Evolutionary conservation across 2,888 invertebrate genomes (phyloP).

Genomic region (Drosophila mettleri): DNA sequence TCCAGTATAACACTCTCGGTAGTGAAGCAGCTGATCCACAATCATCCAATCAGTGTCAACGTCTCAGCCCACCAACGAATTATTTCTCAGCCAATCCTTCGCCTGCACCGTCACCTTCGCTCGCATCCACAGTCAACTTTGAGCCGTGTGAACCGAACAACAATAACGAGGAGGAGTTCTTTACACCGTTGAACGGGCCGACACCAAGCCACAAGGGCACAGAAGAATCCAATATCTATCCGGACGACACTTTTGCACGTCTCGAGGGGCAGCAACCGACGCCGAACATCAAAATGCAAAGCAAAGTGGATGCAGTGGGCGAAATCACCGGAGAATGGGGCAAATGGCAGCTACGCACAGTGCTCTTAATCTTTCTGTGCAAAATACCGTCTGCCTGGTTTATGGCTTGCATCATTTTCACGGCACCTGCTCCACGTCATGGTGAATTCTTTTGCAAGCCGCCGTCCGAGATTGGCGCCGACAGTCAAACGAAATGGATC

Average conservation of each 20-base stretch:
- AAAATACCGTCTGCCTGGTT: conserved; percentile 86
- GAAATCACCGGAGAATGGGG: conserved; percentile 85
- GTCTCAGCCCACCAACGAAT: conserved; percentile 72
- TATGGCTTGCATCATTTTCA: conserved; percentile 86
- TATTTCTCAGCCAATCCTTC: conserved; percentile 7
- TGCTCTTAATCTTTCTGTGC: conserved; percentile 85
- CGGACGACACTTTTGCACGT: conserved; percentile 80
- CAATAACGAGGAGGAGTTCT: conserved; percentile 51
- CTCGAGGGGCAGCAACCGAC: conserved; percentile 79
- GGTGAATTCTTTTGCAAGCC: conserved; percentile 85
- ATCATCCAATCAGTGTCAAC: conserved; percentile 55
- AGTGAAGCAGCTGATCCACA: conserved; percentile 12
- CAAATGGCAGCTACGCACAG: conserved; percentile 85
- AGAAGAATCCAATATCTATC: conserved; percentile 77
- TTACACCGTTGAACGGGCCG: conserved; percentile 34
- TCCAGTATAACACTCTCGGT: conserved; percentile 26
- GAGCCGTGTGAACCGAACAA: conserved; percentile 48
- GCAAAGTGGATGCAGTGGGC: conserved; percentile 85
- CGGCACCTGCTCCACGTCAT: conserved; percentile 85
- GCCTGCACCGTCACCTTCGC: conserved; percentile 10
- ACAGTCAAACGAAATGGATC: conserved; percentile 84
- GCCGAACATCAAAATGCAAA: conserved; percentile 78
- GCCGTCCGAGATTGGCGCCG: conserved; percentile 75
- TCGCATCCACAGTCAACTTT: conserved; percentile 19
- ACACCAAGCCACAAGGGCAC: conserved; percentile 43